Conservation (phyloP, 2,888 invertebrate genomes). For the Cabera pusaria region DNA sequence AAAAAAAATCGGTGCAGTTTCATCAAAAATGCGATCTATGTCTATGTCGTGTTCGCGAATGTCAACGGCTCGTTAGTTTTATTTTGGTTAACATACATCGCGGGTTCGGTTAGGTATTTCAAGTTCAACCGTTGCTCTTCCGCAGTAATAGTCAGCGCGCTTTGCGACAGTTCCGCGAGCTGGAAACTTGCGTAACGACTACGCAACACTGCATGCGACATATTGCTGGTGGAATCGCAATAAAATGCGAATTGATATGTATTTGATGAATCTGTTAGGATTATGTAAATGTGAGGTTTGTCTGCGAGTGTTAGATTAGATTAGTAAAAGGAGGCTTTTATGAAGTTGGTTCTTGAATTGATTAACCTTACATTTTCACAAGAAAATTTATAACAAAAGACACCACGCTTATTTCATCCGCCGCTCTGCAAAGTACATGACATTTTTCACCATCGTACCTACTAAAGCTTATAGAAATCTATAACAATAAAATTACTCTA, state of each 20-base stretch:
- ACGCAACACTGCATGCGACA: conserved; percentile 15
- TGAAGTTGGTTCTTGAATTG: too few relatives aligned
- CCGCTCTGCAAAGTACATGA: too few relatives aligned
- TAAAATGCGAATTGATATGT: conserved; percentile 9
- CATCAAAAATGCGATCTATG: conserved; percentile 11
- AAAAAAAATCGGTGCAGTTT: conserved; percentile 25
- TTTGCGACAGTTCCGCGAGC: conserved; percentile 7
- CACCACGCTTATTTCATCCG: too few relatives aligned
- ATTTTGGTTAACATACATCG: conserved; percentile 10
- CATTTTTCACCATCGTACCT: too few relatives aligned
- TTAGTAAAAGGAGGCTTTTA: too few relatives aligned
- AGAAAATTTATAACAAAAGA: too few relatives aligned
- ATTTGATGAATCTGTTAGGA: conserved; percentile 11
- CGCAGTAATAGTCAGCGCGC: conserved; percentile 10
- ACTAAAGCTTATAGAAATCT: too few relatives aligned
- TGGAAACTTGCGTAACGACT: conserved; percentile 10
- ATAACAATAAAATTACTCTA: too few relatives aligned
- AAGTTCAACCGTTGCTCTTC: conserved; percentile 18
- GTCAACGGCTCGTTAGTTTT: neutral
- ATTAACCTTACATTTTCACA: too few relatives aligned
- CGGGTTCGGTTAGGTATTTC: conserved; percentile 7
- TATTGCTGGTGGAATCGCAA: conserved; percentile 17
- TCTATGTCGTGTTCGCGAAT: conserved; percentile 10
- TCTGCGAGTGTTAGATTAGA: too few relatives aligned
- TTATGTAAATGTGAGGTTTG: conserved; percentile 14